Evolutionary conservation across 2,797 vertebrate genomes (phyloP).

Genomic region (Galagoides demidoff): DNA sequence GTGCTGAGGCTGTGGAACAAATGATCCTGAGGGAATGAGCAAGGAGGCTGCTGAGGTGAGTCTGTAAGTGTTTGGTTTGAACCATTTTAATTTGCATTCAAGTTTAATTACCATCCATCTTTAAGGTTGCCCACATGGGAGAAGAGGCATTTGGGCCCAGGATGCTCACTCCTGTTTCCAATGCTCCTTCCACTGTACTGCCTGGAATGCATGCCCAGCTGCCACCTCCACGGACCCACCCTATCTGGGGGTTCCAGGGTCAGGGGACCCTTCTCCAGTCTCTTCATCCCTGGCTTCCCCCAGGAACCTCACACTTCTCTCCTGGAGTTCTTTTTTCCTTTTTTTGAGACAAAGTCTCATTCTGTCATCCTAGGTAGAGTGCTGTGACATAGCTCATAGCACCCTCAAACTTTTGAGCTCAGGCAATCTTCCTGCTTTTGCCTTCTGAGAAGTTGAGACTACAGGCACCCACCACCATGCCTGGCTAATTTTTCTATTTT

Average conservation of each 20-base stretch:
- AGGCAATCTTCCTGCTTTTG: too few species aligned
- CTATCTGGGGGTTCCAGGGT: not conserved
- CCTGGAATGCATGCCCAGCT: fast-evolving
- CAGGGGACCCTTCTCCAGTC: not conserved
- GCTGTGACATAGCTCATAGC: too few species aligned
- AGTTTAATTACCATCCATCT: conserved; percentile 47
- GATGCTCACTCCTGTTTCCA: not conserved
- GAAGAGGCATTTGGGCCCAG: not conserved
- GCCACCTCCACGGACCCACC: not conserved
- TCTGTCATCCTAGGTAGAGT: too few species aligned
- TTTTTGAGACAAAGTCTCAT: too few species aligned
- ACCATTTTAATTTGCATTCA: conserved; percentile 63
- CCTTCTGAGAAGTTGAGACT: too few species aligned
- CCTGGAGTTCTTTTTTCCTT: not conserved
- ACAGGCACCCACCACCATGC: too few species aligned
- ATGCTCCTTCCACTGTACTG: not conserved
- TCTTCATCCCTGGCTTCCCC: not conserved
- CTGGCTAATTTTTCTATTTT: too few species aligned
- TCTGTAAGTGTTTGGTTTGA: conserved; percentile 69
- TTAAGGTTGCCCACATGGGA: conserved; percentile 31
- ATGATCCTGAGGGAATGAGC: not conserved
- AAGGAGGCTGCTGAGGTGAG: conserved; percentile 26
- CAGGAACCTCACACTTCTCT: not conserved
- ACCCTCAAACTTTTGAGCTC: too few species aligned
- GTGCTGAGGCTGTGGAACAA: not conserved